phyloP scores from a whole-genome alignment of 2,888 invertebrate species.

The Hipparchia semele region DNA sequence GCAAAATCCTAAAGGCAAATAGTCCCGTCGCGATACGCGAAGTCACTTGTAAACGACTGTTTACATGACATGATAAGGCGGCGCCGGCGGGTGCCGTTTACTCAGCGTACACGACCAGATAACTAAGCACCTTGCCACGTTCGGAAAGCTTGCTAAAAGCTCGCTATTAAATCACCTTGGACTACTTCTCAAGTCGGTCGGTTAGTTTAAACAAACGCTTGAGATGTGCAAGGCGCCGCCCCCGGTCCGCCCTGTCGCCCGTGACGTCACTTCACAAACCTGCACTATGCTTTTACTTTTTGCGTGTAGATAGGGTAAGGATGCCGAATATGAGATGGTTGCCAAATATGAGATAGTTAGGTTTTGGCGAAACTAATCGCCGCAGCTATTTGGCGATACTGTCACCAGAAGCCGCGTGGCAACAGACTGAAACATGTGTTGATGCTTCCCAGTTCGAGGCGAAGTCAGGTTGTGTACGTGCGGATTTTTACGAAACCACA shows the following conservation, averaged over 20 bases:
- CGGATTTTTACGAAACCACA: too few species aligned
- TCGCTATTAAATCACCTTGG: conserved; percentile 65
- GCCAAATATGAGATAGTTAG: too few species aligned
- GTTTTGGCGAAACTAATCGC: too few species aligned
- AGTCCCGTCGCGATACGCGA: conserved; percentile 63
- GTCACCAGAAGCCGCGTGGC: too few species aligned
- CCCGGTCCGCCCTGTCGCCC: conserved; percentile 76
- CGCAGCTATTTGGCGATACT: too few species aligned
- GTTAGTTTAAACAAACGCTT: conserved; percentile 53
- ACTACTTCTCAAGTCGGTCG: conserved; percentile 63
- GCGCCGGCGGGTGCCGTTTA: conserved; percentile 74
- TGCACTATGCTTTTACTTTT: conserved; percentile 68
- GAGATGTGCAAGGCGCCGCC: conserved; percentile 70
- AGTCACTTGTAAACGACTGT: conserved; percentile 75
- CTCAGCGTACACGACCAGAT: conserved; percentile 57
- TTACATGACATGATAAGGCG: conserved; percentile 75
- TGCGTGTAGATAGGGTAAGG: conserved; percentile 61
- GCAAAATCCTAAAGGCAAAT: conserved; percentile 73
- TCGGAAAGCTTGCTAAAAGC: conserved; percentile 75
- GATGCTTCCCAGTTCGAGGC: too few species aligned
- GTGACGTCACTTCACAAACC: conserved; percentile 74
- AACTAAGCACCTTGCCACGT: conserved; percentile 60
- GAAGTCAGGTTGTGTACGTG: too few species aligned
- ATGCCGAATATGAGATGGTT: too few species aligned
- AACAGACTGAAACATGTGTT: too few species aligned